Evolutionary conservation across 2,797 vertebrate species (phyloP), one percentile per base, ranked within the genome.

Genomic region (Tadarida brasiliensis): DNA sequence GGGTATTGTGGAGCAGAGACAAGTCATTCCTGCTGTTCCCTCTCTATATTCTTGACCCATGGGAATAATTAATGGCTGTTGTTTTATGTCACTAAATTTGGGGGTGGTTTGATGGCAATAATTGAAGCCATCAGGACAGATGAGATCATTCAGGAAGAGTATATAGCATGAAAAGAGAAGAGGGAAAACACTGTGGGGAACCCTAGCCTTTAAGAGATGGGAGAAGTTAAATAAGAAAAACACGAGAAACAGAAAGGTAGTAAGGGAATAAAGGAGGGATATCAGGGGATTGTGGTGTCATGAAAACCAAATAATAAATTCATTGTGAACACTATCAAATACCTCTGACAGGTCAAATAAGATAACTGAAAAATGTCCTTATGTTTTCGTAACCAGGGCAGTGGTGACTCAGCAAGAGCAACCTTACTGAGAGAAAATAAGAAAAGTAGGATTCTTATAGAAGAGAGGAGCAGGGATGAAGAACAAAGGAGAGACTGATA

Each of bases 301-400:
- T 85, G 67, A 77, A 90, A 94, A 80, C 76, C 71, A 76, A 90
- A 87, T 85, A 92, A 87, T 56, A 70, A 94, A 92, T 82, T 61
- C 39, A 39, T 77, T 51, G 65, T 77, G 61, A 85, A 67, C 39
- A 89, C 30, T 85, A 61, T 94, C 76, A 94, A 77, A 92, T 78
- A 26, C 56, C 84, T 61, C 77, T 87, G 71, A 95, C 77, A 77
- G 56, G 15, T 89, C 71, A 87, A 76, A 63, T 67, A 84, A 93
- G 74, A 65, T 49, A 91, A 94, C 54, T 88, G 63, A 65, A 89
- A 80, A 76, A 63, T 67, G 81, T 73, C 80, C 87, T 87, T 90
- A 90, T 61, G 65, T 84, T 90, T 97, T 80, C 85, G 70, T 87
- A 90, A 84, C 56, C n/a, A 91, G 73, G 78, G 15, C 47, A 93